Evolutionary conservation across 2,113 vertebrate species (phyloP).

Genomic region (Phrynosoma blainvillii): DNA sequence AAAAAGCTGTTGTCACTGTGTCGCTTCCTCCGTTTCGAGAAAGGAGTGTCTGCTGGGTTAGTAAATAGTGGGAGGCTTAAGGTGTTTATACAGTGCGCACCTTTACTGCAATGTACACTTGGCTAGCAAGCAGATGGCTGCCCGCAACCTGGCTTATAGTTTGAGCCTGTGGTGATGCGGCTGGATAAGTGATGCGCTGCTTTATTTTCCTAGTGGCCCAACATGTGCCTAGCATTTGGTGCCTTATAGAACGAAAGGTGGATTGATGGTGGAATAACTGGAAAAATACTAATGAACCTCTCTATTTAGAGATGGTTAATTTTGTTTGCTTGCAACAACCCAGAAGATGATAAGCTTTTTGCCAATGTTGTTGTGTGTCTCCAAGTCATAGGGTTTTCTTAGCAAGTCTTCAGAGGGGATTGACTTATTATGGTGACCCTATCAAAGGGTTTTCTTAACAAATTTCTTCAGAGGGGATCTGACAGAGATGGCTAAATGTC

Average conservation of each 20-base stretch:
- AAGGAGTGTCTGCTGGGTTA: neutral
- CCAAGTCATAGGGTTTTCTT: too few species aligned
- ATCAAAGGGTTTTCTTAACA: too few species aligned
- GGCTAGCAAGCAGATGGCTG: neutral
- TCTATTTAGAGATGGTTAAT: neutral
- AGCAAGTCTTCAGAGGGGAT: too few species aligned
- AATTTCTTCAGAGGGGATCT: too few species aligned
- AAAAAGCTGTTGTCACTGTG: neutral
- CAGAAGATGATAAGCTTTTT: too few species aligned
- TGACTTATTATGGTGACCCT: too few species aligned
- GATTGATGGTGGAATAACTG: neutral
- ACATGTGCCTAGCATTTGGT: neutral
- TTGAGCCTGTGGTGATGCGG: neutral
- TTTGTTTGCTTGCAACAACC: too few species aligned
- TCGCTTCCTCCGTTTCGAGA: constrained; percentile 9
- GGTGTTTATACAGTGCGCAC: constrained; percentile 5
- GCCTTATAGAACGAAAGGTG: neutral
- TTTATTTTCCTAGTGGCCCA: neutral
- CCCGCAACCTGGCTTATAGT: neutral
- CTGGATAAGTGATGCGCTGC: neutral
- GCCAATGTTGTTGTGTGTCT: too few species aligned
- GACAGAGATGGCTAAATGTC: too few species aligned
- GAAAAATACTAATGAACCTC: neutral
- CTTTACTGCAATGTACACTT: constrained; percentile 17
- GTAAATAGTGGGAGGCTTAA: neutral